Conservation (phyloP, 2,113 vertebrate genomes). For the Kobus ellipsiprymnus region DNA sequence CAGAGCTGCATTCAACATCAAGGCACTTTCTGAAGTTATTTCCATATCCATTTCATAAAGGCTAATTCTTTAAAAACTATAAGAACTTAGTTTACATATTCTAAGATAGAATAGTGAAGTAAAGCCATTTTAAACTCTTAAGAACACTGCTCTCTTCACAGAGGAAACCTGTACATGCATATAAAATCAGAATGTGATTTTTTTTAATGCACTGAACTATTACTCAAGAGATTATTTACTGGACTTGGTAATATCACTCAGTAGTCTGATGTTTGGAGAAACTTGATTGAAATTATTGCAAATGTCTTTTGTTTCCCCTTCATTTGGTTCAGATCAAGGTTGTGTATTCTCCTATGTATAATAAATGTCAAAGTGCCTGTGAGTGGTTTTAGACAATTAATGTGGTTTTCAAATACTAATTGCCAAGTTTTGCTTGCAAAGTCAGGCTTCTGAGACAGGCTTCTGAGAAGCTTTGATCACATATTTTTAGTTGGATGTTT, state of each 20-base stretch:
- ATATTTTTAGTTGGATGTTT: conserved; percentile 42
- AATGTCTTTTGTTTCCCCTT: conserved; percentile 69
- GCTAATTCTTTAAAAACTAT: neutral
- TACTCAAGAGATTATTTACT: conserved; percentile 60
- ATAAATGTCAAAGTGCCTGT: conserved; percentile 76
- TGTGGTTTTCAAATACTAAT: conserved; percentile 69
- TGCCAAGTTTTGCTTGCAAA: conserved; percentile 73
- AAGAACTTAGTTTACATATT: neutral
- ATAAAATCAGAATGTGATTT: neutral
- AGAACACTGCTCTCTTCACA: neutral
- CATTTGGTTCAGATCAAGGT: conserved; percentile 71
- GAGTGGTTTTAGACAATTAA: conserved; percentile 72
- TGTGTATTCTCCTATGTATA: conserved; percentile 73
- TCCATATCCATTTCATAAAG: neutral
- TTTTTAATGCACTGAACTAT: neutral
- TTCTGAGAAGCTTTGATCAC: conserved; percentile 60
- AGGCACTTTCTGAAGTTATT: neutral
- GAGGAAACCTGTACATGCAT: neutral
- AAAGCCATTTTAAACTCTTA: neutral
- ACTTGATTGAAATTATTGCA: conserved; percentile 66
- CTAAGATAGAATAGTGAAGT: neutral
- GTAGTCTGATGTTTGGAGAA: conserved; percentile 63
- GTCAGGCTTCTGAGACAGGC: conserved; percentile 57
- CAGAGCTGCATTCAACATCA: neutral
- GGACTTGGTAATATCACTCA: conserved; percentile 53